A percentile compares a stretch with the other conserved stretches of the same genome.
phyloP scores from a whole-genome alignment of 2,888 invertebrate genomes.

The Melanostoma scalare region DNA sequence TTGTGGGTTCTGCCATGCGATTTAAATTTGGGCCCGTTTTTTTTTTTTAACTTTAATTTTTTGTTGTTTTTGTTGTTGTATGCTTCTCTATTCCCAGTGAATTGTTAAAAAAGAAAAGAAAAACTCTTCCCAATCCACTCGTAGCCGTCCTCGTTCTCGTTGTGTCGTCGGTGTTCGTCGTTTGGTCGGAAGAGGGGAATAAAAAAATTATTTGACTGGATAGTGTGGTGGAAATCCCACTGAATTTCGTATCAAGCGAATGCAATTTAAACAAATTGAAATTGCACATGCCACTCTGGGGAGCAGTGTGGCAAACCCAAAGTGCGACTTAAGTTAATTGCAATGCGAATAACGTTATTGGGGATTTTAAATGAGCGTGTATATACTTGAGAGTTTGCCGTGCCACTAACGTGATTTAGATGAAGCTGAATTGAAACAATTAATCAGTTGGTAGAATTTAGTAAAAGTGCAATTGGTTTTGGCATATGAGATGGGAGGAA shows the following conservation, averaged over 20 bases:
- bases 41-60: conserved; percentile 10
- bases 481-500: not conserved
- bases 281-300: conserved; percentile 57
- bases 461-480: conserved; percentile 24
- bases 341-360: conserved; percentile 55
- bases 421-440: conserved; percentile 26
- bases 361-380: conserved; percentile 30
- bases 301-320: conserved; percentile 7
- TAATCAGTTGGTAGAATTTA: conserved; percentile 12
- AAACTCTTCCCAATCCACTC: not conserved
- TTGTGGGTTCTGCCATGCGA: conserved; percentile 61
- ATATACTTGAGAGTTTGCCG: conserved; percentile 5
- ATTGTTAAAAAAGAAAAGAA: conserved; percentile 23
- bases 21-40: conserved; percentile 36
- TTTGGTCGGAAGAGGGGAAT: not conserved
- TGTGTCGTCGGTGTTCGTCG: not conserved
- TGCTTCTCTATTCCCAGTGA: not conserved
- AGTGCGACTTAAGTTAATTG: conserved; percentile 60
- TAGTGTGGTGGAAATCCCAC: conserved; percentile 19
- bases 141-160: conserved; percentile 5
- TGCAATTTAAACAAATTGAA: conserved; percentile 48
- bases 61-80: not conserved
- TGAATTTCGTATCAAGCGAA: conserved; percentile 28
- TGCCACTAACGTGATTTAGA: conserved; percentile 24
- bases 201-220: conserved; percentile 37